Conservation (phyloP, 2,797 vertebrate genomes). For the Oreonectes daqikongensis region DNA sequence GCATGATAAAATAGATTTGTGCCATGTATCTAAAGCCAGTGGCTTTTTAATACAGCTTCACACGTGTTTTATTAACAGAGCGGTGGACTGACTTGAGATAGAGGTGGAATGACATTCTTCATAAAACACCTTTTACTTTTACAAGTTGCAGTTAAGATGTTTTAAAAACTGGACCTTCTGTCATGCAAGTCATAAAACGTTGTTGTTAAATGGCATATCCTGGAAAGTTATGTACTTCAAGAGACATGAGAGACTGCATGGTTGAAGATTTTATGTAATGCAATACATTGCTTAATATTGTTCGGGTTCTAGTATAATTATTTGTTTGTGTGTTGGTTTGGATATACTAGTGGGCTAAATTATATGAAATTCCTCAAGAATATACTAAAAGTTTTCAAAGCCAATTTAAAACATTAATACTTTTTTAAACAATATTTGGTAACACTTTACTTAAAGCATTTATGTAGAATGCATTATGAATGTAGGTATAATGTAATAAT, state of each 20-base stretch:
- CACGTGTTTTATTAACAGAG: slow-evolving; percentile 19
- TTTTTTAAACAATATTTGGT: too few relatives aligned
- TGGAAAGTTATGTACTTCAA: not conserved
- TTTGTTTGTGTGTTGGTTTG: not conserved
- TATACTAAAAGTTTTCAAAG: too few relatives aligned
- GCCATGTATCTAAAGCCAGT: not conserved
- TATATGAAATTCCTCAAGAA: too few relatives aligned
- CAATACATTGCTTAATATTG: not conserved
- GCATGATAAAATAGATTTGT: slow-evolving; percentile 14
- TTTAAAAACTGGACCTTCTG: slow-evolving; percentile 11
- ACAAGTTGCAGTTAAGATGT: slow-evolving; percentile 5
- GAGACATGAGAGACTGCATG: not conserved
- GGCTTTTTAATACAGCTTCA: slow-evolving; percentile 5
- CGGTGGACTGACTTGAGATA: not conserved
- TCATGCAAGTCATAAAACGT: slow-evolving; percentile 12
- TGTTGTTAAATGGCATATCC: not conserved
- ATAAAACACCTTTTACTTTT: slow-evolving; percentile 28
- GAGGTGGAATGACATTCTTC: slow-evolving; percentile 9
- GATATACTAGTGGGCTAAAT: not conserved
- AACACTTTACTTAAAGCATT: too few relatives aligned
- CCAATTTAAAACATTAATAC: too few relatives aligned
- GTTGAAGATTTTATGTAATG: not conserved
- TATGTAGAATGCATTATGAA: too few relatives aligned
- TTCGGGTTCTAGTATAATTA: not conserved
- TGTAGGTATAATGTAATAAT: too few relatives aligned